Percentiles rank a stretch among this genome's conserved stretches.
Conservation (phyloP, 2,888 invertebrate genomes). For the Peribatodes rhomboidaria region DNA sequence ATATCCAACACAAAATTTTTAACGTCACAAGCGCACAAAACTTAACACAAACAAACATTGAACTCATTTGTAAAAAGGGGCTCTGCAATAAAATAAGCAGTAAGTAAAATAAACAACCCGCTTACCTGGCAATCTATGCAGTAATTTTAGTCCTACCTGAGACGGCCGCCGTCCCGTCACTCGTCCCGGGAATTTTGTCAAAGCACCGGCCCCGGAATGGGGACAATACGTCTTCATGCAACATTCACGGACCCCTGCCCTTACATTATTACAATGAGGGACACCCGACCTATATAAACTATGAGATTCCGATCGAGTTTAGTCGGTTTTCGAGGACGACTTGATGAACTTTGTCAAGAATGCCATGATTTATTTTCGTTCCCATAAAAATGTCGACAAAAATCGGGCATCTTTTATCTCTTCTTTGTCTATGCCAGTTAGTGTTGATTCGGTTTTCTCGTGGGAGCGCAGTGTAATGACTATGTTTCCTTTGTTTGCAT, state of each 20-base stretch:
- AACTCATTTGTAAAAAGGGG: conserved; percentile 19
- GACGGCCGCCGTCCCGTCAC: conserved; percentile 45
- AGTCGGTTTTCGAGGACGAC: conserved; percentile 45
- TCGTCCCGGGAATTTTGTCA: conserved; percentile 72
- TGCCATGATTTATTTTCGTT: conserved; percentile 39
- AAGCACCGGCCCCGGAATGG: conserved; percentile 69
- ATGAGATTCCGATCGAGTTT: conserved; percentile 63
- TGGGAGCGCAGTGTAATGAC: conserved; percentile 59
- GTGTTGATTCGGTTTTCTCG: conserved; percentile 37
- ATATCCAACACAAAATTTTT: too few species aligned
- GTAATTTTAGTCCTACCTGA: conserved; percentile 47
- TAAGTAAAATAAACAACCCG: conserved; percentile 37
- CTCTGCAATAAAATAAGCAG: conserved; percentile 31
- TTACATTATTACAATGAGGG: conserved; percentile 69
- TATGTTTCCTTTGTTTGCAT: conserved; percentile 61
- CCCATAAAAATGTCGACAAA: conserved; percentile 15
- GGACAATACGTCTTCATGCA: conserved; percentile 77
- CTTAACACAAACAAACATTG: not conserved
- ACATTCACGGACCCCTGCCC: conserved; percentile 71
- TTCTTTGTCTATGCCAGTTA: too few species aligned
- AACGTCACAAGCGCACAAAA: not conserved
- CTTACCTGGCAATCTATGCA: conserved; percentile 39
- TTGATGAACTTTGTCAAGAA: conserved; percentile 46
- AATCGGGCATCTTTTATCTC: not conserved
- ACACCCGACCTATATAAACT: conserved; percentile 66